These are phyloP conservation scores for Capreolus pygargus DNA, from an alignment of 2,113 vertebrate genomes.

Conservation along the genomic window DNA sequence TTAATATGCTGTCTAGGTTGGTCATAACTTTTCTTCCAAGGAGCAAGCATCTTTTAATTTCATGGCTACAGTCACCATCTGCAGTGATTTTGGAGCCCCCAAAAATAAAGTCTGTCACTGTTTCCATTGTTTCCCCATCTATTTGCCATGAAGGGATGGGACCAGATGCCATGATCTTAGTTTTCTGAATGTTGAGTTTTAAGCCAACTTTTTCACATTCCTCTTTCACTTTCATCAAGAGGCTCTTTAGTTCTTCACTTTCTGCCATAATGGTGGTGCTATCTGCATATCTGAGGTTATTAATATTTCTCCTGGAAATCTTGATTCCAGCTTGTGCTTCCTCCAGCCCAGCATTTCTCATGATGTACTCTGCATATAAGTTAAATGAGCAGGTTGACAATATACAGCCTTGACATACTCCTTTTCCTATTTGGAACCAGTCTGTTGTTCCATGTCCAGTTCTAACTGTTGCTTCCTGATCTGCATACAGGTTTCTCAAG, in stretches of 20 bases:
- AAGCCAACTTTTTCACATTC: neutral
- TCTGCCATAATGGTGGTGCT: neutral
- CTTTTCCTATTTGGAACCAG: neutral
- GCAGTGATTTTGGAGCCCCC: neutral
- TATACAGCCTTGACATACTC: neutral
- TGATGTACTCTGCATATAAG: neutral
- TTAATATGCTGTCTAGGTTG: neutral
- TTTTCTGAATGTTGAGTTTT: neutral
- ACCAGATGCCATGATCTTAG: neutral
- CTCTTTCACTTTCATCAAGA: neutral
- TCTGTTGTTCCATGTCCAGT: neutral
- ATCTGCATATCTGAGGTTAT: neutral
- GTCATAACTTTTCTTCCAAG: neutral
- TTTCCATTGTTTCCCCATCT: neutral
- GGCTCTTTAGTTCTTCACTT: neutral
- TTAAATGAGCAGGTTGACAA: neutral
- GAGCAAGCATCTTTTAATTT: neutral
- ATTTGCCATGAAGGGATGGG: neutral
- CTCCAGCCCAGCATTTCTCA: neutral
- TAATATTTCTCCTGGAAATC: neutral
- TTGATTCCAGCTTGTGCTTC: neutral
- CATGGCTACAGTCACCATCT: neutral
- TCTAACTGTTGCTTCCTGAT: neutral
- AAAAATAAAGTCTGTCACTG: neutral
- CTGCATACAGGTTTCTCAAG: neutral